phyloP scores from a whole-genome alignment of 2,888 invertebrate species.

The Pyrocoelia pectoralis region DNA sequence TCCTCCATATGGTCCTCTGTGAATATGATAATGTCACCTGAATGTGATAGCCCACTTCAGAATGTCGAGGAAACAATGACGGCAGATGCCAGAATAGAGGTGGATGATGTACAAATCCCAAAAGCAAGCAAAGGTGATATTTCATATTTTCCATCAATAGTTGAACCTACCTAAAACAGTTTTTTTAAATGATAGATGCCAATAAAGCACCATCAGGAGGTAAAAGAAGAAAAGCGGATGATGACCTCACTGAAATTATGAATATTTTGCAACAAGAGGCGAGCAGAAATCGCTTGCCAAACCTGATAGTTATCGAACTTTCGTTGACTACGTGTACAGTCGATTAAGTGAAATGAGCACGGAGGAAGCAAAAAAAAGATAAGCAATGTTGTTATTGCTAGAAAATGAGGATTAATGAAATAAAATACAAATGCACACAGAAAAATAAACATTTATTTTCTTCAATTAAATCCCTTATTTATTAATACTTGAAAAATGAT shows the following conservation, averaged over 20 bases:
- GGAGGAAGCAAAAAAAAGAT: neutral
- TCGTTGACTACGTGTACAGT: neutral
- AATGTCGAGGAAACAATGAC: too few species aligned
- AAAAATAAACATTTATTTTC: too few species aligned
- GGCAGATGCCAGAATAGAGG: too few species aligned
- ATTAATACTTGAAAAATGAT: neutral
- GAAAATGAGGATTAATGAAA: neutral
- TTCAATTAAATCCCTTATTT: neutral
- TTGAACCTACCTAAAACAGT: neutral
- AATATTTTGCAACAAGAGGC: neutral
- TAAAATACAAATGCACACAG: too few species aligned
- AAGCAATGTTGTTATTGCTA: neutral
- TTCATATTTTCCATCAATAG: too few species aligned
- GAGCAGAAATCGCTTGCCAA: neutral
- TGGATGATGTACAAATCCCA: too few species aligned
- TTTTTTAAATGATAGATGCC: neutral
- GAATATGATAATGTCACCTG: too few species aligned
- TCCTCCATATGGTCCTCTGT: too few species aligned
- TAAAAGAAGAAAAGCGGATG: neutral
- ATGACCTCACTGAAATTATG: neutral
- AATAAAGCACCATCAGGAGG: constrained; percentile 5
- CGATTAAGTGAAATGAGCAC: neutral
- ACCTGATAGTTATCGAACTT: neutral
- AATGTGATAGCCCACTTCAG: too few species aligned
- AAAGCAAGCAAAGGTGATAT: too few species aligned